Evolutionary conservation across 2,797 vertebrate genomes (phyloP).

Genomic region (Momotus momota): DNA sequence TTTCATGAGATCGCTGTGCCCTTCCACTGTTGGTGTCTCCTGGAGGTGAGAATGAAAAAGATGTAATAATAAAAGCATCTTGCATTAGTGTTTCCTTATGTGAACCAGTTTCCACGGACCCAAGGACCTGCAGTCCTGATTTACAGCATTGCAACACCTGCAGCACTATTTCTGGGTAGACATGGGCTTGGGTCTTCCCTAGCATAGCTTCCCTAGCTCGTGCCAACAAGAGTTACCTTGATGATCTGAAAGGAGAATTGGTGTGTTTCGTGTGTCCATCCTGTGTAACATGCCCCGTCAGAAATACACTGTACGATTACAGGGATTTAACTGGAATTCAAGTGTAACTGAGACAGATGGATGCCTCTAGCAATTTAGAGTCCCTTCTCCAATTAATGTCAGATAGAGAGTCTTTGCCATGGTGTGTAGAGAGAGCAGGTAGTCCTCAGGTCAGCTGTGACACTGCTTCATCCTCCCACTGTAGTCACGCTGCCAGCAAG

Average conservation of each 20-base stretch:
- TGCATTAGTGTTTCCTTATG: not conserved
- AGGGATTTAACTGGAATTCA: not conserved
- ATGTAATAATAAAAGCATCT: not conserved
- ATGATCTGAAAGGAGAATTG: not conserved
- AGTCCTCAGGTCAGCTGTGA: not conserved
- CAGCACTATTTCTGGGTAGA: not conserved
- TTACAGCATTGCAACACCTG: not conserved
- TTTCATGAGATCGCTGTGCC: not conserved
- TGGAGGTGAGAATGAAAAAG: not conserved
- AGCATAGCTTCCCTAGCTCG: not conserved
- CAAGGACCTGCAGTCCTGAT: not conserved
- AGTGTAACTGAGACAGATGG: not conserved
- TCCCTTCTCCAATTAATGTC: not conserved
- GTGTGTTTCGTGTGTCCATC: accelerated
- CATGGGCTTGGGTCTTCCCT: not conserved
- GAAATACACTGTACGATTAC: not conserved
- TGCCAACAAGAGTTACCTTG: not conserved
- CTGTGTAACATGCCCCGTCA: accelerated
- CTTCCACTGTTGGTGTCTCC: not conserved
- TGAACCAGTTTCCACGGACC: not conserved
- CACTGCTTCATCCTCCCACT: not conserved
- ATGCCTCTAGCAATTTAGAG: not conserved
- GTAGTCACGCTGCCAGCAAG: not conserved
- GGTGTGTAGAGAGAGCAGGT: not conserved
- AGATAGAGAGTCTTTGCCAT: not conserved